Conservation (phyloP, 2,888 invertebrate species). For the Venusia cambrica region DNA sequence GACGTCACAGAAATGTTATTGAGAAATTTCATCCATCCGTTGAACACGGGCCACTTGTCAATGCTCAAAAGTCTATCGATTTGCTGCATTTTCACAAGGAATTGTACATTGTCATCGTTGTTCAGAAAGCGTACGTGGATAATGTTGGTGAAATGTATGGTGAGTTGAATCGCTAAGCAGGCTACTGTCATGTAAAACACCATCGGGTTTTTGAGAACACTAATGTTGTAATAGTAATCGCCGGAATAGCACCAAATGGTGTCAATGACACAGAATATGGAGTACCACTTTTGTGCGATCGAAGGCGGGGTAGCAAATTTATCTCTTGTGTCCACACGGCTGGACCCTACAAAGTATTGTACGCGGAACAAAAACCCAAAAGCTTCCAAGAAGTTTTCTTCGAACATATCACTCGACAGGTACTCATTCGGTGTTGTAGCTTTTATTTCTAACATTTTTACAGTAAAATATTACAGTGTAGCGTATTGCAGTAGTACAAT, state of each 20-base stretch:
- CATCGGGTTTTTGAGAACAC: too few relatives aligned
- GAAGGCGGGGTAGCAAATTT: conserved; percentile 48
- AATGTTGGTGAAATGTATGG: conserved; percentile 34
- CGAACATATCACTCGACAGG: conserved; percentile 49
- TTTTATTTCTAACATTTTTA: conserved; percentile 15
- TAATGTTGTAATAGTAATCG: too few relatives aligned
- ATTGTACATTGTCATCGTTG: conserved; percentile 41
- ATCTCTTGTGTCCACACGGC: conserved; percentile 46
- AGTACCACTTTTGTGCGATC: conserved; percentile 44
- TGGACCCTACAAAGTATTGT: conserved; percentile 47
- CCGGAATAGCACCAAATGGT: conserved; percentile 23
- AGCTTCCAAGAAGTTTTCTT: conserved; percentile 42
- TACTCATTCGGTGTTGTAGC: conserved; percentile 40
- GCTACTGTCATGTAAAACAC: too few relatives aligned
- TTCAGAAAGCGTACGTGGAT: conserved; percentile 49
- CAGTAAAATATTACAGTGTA: conserved; percentile 31
- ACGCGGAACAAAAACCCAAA: conserved; percentile 37
- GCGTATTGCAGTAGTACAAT: conserved; percentile 56
- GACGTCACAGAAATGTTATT: conserved; percentile 32
- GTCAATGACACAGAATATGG: conserved; percentile 34
- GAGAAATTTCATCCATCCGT: conserved; percentile 30
- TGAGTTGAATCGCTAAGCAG: conserved; percentile 29
- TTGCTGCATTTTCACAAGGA: conserved; percentile 50
- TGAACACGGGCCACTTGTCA: conserved; percentile 38
- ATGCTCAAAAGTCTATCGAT: conserved; percentile 52